Percentiles rank a stretch among this genome's conserved stretches.
Conservation (phyloP, 2,113 vertebrate species). For the Corythornis madagascariensis region DNA sequence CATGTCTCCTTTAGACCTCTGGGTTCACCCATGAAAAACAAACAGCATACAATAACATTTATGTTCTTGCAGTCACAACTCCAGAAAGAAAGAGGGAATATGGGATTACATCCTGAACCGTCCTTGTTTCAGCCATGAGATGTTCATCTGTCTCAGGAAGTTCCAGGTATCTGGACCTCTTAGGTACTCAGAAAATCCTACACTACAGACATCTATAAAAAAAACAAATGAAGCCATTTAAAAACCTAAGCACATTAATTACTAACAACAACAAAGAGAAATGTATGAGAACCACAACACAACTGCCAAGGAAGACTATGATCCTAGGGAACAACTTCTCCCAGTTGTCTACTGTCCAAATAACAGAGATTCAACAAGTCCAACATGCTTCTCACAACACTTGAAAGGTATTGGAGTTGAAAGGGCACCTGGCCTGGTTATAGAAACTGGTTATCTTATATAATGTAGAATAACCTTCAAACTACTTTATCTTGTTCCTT, state of each 20-base stretch:
- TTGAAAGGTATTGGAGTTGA: not conserved
- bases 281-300: not conserved
- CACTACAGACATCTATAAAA: not conserved
- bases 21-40: not conserved
- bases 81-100: not conserved
- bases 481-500: not conserved
- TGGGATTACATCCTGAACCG: not conserved
- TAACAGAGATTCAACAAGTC: not conserved
- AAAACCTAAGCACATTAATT: not conserved
- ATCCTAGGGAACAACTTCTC: not conserved
- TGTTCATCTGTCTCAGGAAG: not conserved
- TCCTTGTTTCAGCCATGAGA: not conserved
- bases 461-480: not conserved
- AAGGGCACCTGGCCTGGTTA: not conserved
- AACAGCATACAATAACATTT: not conserved
- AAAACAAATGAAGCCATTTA: not conserved
- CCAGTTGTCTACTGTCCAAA: not conserved
- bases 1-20: not conserved
- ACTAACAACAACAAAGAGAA: not conserved
- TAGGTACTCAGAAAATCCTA: not conserved
- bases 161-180: not conserved
- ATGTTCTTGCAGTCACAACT: not conserved
- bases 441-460: not conserved
- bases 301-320: not conserved
- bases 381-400: not conserved